phyloP scores from a whole-genome alignment of 2,888 invertebrate species.

The Harmothoe impar region DNA sequence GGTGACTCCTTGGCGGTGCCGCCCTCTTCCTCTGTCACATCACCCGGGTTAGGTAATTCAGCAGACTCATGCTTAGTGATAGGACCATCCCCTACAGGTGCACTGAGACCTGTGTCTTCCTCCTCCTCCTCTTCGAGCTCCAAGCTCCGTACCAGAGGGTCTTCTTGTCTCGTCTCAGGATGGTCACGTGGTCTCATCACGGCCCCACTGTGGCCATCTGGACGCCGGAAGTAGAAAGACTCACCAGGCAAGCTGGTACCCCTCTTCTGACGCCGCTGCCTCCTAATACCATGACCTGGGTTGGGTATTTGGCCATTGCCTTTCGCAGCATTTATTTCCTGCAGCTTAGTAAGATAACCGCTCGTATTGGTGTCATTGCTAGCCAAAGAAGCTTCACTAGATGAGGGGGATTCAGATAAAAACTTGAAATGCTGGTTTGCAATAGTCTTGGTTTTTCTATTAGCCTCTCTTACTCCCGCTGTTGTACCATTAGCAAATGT shows the following conservation, averaged over 20 bases:
- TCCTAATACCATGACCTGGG: neutral
- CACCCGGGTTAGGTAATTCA: neutral
- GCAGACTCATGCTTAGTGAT: neutral
- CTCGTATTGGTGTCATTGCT: neutral
- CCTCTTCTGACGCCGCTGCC: neutral
- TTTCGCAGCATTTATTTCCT: neutral
- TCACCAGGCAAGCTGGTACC: neutral
- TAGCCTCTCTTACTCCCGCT: neutral
- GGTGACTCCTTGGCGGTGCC: neutral
- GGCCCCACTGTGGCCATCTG: slow-evolving; percentile 1
- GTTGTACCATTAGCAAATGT: neutral
- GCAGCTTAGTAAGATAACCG: neutral
- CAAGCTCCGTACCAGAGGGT: slow-evolving; percentile 28
- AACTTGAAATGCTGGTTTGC: neutral
- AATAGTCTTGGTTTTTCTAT: neutral
- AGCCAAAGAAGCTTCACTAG: neutral
- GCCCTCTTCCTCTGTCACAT: neutral
- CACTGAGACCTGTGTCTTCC: neutral
- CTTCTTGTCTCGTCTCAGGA: neutral
- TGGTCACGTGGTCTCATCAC: neutral
- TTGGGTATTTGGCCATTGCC: neutral
- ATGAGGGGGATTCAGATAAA: neutral
- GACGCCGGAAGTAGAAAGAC: neutral
- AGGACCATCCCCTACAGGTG: neutral
- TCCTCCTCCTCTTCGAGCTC: slow-evolving; percentile 5